A percentile compares a stretch with the other conserved stretches of the same genome.
These are phyloP conservation scores for Choristoneura rosaceana DNA, from an alignment of 2,888 invertebrate species.

Conservation along the genomic window DNA sequence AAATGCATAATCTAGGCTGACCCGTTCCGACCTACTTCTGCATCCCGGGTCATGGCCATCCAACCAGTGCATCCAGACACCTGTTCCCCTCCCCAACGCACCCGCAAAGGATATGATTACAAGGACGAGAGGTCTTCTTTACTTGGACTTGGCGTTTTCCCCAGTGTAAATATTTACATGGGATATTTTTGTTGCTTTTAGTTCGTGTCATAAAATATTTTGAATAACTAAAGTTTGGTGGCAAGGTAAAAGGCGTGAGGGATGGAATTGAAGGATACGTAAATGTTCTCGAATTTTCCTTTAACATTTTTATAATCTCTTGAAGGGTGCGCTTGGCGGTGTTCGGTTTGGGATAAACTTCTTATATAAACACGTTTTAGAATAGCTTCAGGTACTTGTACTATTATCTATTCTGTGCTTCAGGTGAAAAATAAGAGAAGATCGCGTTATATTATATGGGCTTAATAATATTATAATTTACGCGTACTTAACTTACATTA, in stretches of 20 bases:
- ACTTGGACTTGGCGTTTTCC: slow-evolving; percentile 11
- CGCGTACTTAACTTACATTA: too few species aligned
- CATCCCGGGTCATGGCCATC: slow-evolving; percentile 32
- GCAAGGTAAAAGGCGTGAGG: background rate
- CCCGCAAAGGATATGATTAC: slow-evolving; percentile 9
- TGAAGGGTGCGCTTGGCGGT: background rate
- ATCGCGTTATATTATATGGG: background rate
- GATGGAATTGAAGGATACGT: background rate
- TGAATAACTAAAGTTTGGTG: background rate
- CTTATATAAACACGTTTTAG: slow-evolving; percentile 4
- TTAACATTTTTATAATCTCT: background rate
- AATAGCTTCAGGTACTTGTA: background rate
- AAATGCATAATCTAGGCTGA: slow-evolving; percentile 33
- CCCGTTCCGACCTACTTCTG: slow-evolving; percentile 29
- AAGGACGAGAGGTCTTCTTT: slow-evolving; percentile 21
- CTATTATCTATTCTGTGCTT: too few species aligned
- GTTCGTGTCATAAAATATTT: background rate
- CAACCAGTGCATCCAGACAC: slow-evolving; percentile 32
- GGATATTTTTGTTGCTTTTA: slow-evolving; percentile 21
- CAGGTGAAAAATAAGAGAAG: background rate
- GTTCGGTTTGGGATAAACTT: slow-evolving; percentile 4
- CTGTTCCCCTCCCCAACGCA: slow-evolving; percentile 1
- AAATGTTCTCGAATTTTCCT: background rate
- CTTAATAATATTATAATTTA: background rate
- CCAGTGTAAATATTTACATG: slow-evolving; percentile 32